Evolutionary conservation across 2,888 invertebrate species (phyloP).

Genomic region (Acleris emargana): DNA sequence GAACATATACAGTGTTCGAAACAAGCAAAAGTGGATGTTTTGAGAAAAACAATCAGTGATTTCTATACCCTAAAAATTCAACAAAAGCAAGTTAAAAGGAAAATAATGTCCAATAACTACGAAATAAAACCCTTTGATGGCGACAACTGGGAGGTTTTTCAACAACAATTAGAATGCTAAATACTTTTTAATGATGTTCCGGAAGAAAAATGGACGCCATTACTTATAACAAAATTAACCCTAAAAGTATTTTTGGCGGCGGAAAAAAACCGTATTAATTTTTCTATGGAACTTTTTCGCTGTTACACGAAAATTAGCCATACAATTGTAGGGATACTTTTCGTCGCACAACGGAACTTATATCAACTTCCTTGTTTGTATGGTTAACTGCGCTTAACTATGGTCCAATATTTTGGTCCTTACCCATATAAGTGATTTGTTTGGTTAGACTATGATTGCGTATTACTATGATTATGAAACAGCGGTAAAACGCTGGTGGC

Average conservation of each 20-base stretch:
- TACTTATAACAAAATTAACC: not conserved
- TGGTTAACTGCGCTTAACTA: too few species aligned
- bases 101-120: slow-evolving; percentile 1
- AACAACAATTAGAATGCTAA: slow-evolving; percentile 21
- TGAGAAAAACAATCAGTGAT: not conserved
- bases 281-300: too few species aligned
- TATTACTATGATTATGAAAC: too few species aligned
- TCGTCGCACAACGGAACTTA: too few species aligned
- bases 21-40: not conserved
- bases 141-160: slow-evolving; percentile 13
- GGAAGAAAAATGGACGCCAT: slow-evolving; percentile 1
- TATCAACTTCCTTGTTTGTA: too few species aligned
- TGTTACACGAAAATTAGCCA: too few species aligned
- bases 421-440: too few species aligned
- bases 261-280: too few species aligned
- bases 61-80: not conserved
- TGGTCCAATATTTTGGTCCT: too few species aligned
- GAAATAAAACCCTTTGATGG: slow-evolving; percentile 12
- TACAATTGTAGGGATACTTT: too few species aligned
- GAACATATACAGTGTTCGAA: not conserved
- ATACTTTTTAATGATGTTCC: slow-evolving; percentile 7
- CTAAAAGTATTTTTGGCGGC: not conserved
- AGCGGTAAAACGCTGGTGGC: too few species aligned
- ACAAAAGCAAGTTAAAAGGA: not conserved
- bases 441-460: too few species aligned